A percentile compares a stretch with the other conserved stretches of the same genome.
These are phyloP conservation scores for Mesocricetus auratus DNA, from an alignment of 2,113 vertebrate genomes.

Conservation along the genomic window DNA sequence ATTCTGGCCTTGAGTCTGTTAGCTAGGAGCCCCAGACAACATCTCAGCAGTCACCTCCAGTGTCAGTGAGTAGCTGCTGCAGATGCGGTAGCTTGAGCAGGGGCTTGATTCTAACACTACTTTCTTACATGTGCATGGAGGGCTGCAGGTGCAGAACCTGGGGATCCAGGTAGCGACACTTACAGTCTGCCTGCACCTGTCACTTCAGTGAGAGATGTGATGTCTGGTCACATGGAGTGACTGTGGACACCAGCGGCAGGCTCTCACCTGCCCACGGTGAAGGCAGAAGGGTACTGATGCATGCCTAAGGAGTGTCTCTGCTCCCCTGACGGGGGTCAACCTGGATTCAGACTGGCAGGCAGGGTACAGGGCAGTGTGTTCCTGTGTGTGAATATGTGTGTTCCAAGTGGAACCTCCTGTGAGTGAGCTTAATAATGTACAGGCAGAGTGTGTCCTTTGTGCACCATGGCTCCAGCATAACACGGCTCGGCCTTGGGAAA, in stretches of 20 bases:
- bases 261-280: too few relatives aligned
- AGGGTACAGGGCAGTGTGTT: neutral
- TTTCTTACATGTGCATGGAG: neutral
- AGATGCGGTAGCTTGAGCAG: neutral
- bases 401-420: neutral
- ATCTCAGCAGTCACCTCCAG: neutral
- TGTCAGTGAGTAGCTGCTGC: neutral
- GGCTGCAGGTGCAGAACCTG: neutral
- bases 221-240: neutral
- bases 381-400: neutral
- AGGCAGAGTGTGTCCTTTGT: too few relatives aligned
- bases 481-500: accelerated
- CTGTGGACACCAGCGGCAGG: neutral
- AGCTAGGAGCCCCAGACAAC: neutral
- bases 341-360: neutral
- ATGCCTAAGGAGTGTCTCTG: neutral
- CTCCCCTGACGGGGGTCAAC: neutral
- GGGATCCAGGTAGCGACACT: neutral
- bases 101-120: neutral
- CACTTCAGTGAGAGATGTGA: neutral
- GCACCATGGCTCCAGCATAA: neutral
- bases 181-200: neutral
- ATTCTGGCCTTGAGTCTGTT: neutral
- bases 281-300: too few relatives aligned
- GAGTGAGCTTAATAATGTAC: neutral